These are phyloP conservation scores for Zoanthus sansibaricus DNA, from an alignment of 92 coral and sea anemone species.

Conservation along the genomic window DNA sequence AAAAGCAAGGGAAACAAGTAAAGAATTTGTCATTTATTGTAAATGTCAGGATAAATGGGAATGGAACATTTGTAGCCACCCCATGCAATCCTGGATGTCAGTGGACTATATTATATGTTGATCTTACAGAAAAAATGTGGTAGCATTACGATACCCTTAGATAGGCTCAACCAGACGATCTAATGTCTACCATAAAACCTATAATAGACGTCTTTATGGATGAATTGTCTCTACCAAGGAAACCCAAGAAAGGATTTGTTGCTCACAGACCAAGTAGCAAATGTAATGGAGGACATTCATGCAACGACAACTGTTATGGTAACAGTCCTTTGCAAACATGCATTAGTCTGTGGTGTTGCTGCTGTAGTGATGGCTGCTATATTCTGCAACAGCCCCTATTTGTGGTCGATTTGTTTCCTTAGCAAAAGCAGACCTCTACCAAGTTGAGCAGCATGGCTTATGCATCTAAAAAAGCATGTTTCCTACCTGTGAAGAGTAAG, in stretches of 20 bases:
- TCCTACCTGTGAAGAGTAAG: slow-evolving; percentile 59
- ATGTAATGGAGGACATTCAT: slow-evolving; percentile 8
- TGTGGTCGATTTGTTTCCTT: slow-evolving; percentile 53
- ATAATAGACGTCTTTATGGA: slow-evolving; percentile 41
- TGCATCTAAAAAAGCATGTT: slow-evolving; percentile 56
- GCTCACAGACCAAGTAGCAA: slow-evolving; percentile 30
- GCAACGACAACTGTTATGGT: slow-evolving; percentile 1
- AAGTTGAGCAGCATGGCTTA: slow-evolving; percentile 38
- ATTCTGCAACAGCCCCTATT: slow-evolving; percentile 26
- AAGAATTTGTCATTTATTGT: slow-evolving; percentile 47
- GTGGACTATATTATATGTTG: slow-evolving; percentile 59
- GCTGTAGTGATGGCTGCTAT: slow-evolving; percentile 56
- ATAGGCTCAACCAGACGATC: slow-evolving; percentile 45
- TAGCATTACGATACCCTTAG: slow-evolving; percentile 34
- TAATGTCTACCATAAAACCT: slow-evolving; percentile 21
- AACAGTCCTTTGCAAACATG: slow-evolving; percentile 47
- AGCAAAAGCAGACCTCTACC: slow-evolving; percentile 19
- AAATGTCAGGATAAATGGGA: slow-evolving; percentile 50
- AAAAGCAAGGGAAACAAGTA: slow-evolving; percentile 24
- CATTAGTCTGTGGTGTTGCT: slow-evolving; percentile 48
- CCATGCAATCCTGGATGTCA: slow-evolving; percentile 51
- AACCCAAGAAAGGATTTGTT: slow-evolving; percentile 48
- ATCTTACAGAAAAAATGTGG: slow-evolving; percentile 35
- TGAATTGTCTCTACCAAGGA: slow-evolving; percentile 19
- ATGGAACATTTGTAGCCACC: slow-evolving; percentile 39